Evolutionary conservation across 1,140 invertebrate genomes (phyloP).

Genomic region (Leptopilina boulardi): DNA sequence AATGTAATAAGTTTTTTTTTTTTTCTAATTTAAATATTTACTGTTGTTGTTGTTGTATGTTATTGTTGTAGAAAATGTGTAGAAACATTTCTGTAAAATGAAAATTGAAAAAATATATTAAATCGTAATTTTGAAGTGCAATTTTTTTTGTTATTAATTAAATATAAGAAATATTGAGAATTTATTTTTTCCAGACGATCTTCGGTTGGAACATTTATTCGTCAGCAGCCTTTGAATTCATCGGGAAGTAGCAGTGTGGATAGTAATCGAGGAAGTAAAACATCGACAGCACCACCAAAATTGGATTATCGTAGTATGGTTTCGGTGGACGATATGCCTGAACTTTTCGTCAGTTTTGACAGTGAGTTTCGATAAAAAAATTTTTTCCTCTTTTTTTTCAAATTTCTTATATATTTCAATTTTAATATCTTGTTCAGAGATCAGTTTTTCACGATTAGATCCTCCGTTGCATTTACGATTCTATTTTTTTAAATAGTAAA

Average conservation of each 20-base stretch:
- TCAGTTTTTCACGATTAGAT: conserved; percentile 15
- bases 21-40: background rate
- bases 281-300: conserved; percentile 80
- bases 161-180: background rate
- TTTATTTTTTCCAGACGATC: conserved; percentile 80
- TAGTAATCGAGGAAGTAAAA: conserved; percentile 78
- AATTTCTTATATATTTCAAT: too few species aligned
- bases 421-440: background rate
- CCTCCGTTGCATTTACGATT: background rate
- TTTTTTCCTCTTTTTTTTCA: background rate
- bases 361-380: conserved; percentile 85
- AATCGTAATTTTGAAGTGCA: background rate
- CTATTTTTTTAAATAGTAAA: background rate
- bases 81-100: background rate
- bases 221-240: conserved; percentile 76
- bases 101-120: background rate
- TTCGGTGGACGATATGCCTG: conserved; percentile 94
- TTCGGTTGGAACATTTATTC: conserved; percentile 87
- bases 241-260: conserved; percentile 75
- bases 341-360: conserved; percentile 94
- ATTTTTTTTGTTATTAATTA: background rate
- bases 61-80: background rate
- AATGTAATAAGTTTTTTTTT: background rate
- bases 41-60: background rate
- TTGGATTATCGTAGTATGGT: conserved; percentile 94